Conservation (phyloP, 2,113 vertebrate species). For the Ibidorhyncha struthersii region DNA sequence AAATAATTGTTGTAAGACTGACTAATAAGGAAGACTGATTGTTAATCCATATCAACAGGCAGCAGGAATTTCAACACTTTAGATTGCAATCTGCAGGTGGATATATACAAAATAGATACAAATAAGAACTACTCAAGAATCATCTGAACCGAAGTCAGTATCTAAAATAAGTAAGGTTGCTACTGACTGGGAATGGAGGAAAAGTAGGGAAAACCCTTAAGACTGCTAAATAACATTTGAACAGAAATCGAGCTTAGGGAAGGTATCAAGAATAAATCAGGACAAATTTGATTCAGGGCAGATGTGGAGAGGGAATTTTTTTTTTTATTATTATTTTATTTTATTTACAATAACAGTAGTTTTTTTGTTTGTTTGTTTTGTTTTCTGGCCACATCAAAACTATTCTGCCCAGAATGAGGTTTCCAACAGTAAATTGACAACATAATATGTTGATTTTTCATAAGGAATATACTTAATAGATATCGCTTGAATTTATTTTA, state of each 20-base stretch:
- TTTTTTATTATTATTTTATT: too few species aligned
- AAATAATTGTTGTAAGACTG: neutral
- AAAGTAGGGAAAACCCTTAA: neutral
- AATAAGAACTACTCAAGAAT: neutral
- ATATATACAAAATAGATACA: neutral
- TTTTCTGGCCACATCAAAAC: neutral
- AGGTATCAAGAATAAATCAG: neutral
- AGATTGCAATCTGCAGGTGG: neutral
- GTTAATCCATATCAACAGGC: neutral
- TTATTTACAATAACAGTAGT: neutral
- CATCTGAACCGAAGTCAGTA: neutral
- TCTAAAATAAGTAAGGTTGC: neutral
- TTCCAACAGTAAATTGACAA: neutral
- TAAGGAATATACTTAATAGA: neutral
- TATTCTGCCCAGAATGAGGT: neutral
- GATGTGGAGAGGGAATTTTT: neutral
- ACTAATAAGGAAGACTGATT: neutral
- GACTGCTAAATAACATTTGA: neutral
- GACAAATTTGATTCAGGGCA: neutral
- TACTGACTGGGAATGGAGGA: neutral
- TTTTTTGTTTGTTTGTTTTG: neutral
- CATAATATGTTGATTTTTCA: neutral
- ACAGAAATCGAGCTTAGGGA: neutral
- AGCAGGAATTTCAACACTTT: neutral
- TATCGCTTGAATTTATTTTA: neutral